Evolutionary conservation across 2,888 invertebrate genomes (phyloP).

Genomic region (Ochlodes sylvanus): DNA sequence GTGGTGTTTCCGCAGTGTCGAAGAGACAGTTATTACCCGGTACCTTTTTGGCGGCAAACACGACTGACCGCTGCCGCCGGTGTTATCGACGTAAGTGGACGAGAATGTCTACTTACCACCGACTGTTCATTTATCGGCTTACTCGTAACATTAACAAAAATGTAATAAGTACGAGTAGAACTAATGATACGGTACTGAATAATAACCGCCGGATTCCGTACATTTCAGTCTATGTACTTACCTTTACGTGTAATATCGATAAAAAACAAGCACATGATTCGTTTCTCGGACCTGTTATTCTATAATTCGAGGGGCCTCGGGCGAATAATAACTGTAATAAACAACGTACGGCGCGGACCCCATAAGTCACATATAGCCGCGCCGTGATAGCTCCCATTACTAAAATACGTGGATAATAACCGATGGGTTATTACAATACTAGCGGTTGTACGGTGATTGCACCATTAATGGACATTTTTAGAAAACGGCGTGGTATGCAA

Average conservation of each 20-base stretch:
- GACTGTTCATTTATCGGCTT: too few species aligned
- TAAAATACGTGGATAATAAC: slow-evolving; percentile 49
- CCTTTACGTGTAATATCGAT: slow-evolving; percentile 48
- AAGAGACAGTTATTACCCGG: too few species aligned
- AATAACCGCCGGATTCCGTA: slow-evolving; percentile 39
- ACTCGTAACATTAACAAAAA: too few species aligned
- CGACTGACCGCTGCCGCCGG: too few species aligned
- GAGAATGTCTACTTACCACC: too few species aligned
- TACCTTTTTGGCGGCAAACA: too few species aligned
- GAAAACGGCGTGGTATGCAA: not conserved
- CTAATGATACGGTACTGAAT: slow-evolving; percentile 38
- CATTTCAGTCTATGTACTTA: slow-evolving; percentile 28
- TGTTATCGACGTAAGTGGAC: too few species aligned
- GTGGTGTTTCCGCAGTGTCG: too few species aligned
- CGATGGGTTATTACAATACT: slow-evolving; percentile 45
- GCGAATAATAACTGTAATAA: slow-evolving; percentile 78
- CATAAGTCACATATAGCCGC: slow-evolving; percentile 68
- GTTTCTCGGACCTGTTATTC: slow-evolving; percentile 53
- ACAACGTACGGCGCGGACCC: slow-evolving; percentile 53
- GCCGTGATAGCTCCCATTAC: slow-evolving; percentile 51
- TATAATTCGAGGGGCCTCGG: slow-evolving; percentile 66
- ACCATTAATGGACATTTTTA: not conserved
- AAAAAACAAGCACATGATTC: slow-evolving; percentile 49
- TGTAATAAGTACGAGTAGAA: slow-evolving; percentile 15
- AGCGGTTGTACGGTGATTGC: slow-evolving; percentile 6